Base-by-base conservation (phyloP, 1,140 invertebrate species). In the Halesus radiatus region DNA sequence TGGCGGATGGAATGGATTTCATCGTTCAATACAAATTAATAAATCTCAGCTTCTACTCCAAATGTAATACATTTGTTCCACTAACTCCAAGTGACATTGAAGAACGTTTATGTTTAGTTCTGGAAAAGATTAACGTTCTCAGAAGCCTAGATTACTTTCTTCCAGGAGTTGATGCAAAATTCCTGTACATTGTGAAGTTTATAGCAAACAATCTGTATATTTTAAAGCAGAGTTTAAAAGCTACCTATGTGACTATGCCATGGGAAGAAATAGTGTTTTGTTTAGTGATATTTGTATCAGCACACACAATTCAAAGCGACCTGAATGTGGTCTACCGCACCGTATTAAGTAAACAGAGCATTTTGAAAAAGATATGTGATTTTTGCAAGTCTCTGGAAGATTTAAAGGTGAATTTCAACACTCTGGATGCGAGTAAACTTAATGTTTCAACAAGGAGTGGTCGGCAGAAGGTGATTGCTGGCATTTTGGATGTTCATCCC, bases 211-310 rank as follows among this genome's bases (percentile, higher is more conserved):
- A 56, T 22, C n/a, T 56, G n/a, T 56, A 56, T 56, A 56, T 56
- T 22, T 22, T 56, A 18, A 56, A 56, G 22, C 54, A 56, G n/a
- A 18, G 22, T 18, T 22, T 56, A 4, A 56, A 56, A 22, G 18
- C 54, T 18, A 56, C 54, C 0, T 56, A 56, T 22, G 22, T 22
- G n/a, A 56, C 29, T 20, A 23, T 45, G 13, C 62, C 62, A 7
- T 66, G 62, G 62, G 62, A 66, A 16, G 62, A 66, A 29, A 4
- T 66, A n/a, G 18, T 37, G 23, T 66, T 66, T 29, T 66, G 62
- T 20, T 29, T 66, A 22, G 32, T 18, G 23, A 29, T 32, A 29
- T 32, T 66, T 5, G 62, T 29, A n/a, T 66, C 62, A 3, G 10
- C 62, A 5, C 62, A 66, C 23, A 66, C 23, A 3, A 29, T 8